phyloP scores from a whole-genome alignment of 1,140 invertebrate species.

The Ericerus pela region DNA sequence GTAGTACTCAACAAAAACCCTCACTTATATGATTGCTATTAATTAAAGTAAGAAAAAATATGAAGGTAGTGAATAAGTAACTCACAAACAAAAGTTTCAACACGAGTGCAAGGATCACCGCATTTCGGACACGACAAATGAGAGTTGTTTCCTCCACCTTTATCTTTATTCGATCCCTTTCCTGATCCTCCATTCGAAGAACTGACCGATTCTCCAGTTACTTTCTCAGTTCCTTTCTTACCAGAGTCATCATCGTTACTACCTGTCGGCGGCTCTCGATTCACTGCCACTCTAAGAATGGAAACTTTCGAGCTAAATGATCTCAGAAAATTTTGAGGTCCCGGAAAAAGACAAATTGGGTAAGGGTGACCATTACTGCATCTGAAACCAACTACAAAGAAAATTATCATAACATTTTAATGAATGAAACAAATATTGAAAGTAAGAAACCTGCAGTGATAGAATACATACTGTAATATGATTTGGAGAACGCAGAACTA shows the following conservation, averaged over 20 bases:
- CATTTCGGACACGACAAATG: conserved; percentile 81
- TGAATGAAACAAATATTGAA: neutral
- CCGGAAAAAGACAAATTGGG: neutral
- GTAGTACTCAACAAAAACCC: too few species aligned
- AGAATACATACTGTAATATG: conserved; percentile 1
- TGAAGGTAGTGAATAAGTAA: too few species aligned
- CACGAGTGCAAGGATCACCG: conserved; percentile 87
- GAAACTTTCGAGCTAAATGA: conserved; percentile 1
- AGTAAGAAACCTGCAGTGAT: too few species aligned
- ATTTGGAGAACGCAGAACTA: neutral
- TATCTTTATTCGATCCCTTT: conserved; percentile 9
- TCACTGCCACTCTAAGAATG: neutral
- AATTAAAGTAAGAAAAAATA: too few species aligned
- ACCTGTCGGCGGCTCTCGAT: neutral
- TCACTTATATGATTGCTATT: too few species aligned
- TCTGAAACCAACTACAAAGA: neutral
- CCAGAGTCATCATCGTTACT: neutral
- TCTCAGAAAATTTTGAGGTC: neutral
- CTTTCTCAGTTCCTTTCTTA: neutral
- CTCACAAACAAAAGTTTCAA: conserved; percentile 90
- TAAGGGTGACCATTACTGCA: conserved; percentile 3
- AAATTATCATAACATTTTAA: neutral
- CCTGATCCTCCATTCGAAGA: neutral
- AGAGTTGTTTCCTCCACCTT: conserved; percentile 31
- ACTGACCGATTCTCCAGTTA: neutral